Percentiles rank a stretch among this genome's conserved stretches.
phyloP scores from a whole-genome alignment of 1,140 invertebrate genomes.

The Chelonus insularis region DNA sequence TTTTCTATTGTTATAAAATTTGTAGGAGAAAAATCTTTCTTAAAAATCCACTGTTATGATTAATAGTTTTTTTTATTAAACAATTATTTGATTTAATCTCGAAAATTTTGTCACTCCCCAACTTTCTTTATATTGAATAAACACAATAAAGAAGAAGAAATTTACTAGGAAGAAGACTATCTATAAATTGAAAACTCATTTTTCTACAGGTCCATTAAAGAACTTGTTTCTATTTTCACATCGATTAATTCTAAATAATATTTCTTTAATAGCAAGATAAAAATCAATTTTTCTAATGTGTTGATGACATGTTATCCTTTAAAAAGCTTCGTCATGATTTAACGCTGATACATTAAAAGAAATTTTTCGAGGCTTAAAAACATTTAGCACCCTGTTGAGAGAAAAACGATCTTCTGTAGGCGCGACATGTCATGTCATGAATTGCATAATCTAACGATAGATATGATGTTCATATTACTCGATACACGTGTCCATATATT shows the following conservation, averaged over 20 bases:
- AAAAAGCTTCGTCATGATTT: constrained; percentile 32
- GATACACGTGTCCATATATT: neutral
- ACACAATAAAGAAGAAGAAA: neutral
- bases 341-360: constrained; percentile 32
- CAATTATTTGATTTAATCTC: too few species aligned
- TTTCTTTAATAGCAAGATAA: too few species aligned
- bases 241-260: too few species aligned
- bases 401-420: constrained; percentile 37
- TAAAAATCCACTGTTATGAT: too few species aligned
- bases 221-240: too few species aligned
- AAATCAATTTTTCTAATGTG: too few species aligned
- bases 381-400: constrained; percentile 34
- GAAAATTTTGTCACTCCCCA: neutral
- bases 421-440: constrained; percentile 30
- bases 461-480: neutral
- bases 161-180: constrained; percentile 26
- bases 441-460: constrained; percentile 6
- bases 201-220: too few species aligned
- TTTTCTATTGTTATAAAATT: too few species aligned
- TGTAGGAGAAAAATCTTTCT: too few species aligned
- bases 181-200: too few species aligned
- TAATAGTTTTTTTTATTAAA: too few species aligned
- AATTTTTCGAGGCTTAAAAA: constrained; percentile 30
- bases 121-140: neutral
- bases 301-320: too few species aligned